A percentile compares a stretch with the other conserved stretches of the same genome.
Evolutionary conservation across 2,797 vertebrate species (phyloP).

Genomic region (Astyanax mexicanus): DNA sequence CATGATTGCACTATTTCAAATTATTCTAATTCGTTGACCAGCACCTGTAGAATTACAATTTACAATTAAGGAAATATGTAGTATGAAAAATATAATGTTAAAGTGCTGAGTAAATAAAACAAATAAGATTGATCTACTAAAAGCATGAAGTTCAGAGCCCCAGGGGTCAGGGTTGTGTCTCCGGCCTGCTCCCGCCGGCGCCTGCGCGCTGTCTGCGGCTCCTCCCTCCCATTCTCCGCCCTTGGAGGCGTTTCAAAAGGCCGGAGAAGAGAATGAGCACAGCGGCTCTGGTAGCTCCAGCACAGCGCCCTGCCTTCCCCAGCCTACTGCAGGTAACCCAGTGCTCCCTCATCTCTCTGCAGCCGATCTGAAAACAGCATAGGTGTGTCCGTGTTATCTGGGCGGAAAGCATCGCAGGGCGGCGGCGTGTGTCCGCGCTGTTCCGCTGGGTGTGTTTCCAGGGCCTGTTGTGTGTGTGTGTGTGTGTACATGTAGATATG

Average conservation of each 20-base stretch:
- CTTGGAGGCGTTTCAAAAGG: conserved; percentile 72
- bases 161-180: background rate
- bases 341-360: background rate
- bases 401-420: background rate
- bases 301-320: conserved; percentile 52
- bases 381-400: background rate
- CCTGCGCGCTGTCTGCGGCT: conserved; percentile 57
- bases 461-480: conserved; percentile 47
- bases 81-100: too few species aligned
- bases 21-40: too few species aligned
- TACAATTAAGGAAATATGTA: too few species aligned
- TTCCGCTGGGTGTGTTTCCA: conserved; percentile 43
- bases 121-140: too few species aligned
- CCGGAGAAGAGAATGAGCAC: conserved; percentile 60
- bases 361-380: too few species aligned
- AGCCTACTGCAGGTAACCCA: conserved; percentile 65
- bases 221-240: conserved; percentile 75
- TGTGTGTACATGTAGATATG: conserved; percentile 1
- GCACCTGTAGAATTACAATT: too few species aligned
- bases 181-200: conserved; percentile 58
- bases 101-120: too few species aligned
- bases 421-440: background rate
- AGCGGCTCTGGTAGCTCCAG: conserved; percentile 56
- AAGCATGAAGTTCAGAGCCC: too few species aligned
- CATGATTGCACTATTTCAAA: too few species aligned